Evolutionary conservation across 2,888 invertebrate species (phyloP).

Genomic region (Linhomoeus sp.): DNA sequence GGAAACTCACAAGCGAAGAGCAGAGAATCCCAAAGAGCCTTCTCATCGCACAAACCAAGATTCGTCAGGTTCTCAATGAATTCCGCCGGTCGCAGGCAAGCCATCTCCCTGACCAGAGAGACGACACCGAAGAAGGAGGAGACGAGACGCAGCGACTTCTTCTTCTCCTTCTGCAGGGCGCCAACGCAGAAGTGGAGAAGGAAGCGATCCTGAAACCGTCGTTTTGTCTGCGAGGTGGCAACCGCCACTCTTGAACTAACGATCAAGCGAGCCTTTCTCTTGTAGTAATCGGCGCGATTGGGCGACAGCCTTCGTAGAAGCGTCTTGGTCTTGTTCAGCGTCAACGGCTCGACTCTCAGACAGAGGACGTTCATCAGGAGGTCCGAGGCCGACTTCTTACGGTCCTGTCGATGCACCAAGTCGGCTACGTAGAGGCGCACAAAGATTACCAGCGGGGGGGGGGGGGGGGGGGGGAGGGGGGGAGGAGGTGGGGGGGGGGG

Average conservation of each 20-base stretch:
- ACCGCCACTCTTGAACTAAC: too few species aligned
- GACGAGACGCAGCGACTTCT: conserved; percentile 41
- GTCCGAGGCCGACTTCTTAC: conserved; percentile 36
- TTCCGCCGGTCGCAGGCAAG: too few species aligned
- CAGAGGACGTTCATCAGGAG: conserved; percentile 46
- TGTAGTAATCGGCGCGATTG: conserved; percentile 53
- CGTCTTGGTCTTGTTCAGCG: conserved; percentile 58
- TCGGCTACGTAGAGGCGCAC: too few species aligned
- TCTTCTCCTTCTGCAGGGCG: conserved; percentile 4
- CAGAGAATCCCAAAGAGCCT: too few species aligned
- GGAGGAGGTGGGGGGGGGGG: too few species aligned
- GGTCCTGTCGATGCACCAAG: too few species aligned
- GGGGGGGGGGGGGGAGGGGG: neutral
- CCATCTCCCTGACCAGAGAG: too few species aligned
- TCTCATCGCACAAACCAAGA: too few species aligned
- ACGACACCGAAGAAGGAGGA: conserved; percentile 61
- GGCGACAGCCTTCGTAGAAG: conserved; percentile 58
- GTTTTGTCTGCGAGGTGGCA: too few species aligned
- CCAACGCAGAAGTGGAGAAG: neutral
- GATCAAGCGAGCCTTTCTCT: conserved; percentile 48
- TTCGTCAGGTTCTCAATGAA: too few species aligned
- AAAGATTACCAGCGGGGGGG: too few species aligned
- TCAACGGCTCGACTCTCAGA: conserved; percentile 47
- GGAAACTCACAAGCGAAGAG: too few species aligned
- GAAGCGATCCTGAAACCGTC: neutral